A percentile compares a stretch with the other conserved stretches of the same genome.
These are phyloP conservation scores for Drosophila grimshawi DNA, from an alignment of 1,140 invertebrate genomes.

Conservation along the genomic window DNA sequence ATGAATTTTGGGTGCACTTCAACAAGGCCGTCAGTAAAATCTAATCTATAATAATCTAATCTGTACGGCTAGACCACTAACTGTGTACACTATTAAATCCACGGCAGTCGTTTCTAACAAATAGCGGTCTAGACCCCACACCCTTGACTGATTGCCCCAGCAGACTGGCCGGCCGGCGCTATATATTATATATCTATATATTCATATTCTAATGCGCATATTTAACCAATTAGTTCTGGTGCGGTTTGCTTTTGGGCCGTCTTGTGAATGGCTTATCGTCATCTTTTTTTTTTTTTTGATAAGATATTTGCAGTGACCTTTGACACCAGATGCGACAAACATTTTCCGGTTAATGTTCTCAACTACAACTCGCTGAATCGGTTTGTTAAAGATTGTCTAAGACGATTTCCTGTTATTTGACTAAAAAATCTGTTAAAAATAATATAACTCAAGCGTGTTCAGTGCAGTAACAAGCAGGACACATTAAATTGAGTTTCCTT, in stretches of 20 bases:
- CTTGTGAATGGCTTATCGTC: constrained; percentile 29
- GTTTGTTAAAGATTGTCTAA: no score
- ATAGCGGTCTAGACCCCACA: constrained; percentile 40
- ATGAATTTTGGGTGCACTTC: constrained; percentile 15
- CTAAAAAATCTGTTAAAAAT: no score
- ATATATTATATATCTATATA: constrained; percentile 12
- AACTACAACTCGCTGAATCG: not conserved
- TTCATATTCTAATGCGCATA: constrained; percentile 49
- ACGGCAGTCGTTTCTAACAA: constrained; percentile 13
- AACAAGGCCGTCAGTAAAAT: constrained; percentile 50
- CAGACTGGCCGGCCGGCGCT: constrained; percentile 13
- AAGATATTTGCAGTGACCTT: constrained; percentile 14
- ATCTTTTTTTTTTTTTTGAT: constrained; percentile 15
- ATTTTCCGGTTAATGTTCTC: not conserved
- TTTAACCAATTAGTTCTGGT: constrained; percentile 52
- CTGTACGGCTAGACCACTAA: constrained; percentile 58
- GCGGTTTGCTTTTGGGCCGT: not conserved
- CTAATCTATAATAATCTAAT: constrained; percentile 51
- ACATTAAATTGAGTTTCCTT: no score
- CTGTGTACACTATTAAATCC: constrained; percentile 32
- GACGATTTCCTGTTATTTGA: no score
- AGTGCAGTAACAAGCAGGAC: no score
- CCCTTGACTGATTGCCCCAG: constrained; percentile 41
- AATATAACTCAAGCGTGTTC: no score
- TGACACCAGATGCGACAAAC: not conserved